Base-by-base conservation (phyloP, 1,140 invertebrate species). In the Bactericera cockerelli region DNA sequence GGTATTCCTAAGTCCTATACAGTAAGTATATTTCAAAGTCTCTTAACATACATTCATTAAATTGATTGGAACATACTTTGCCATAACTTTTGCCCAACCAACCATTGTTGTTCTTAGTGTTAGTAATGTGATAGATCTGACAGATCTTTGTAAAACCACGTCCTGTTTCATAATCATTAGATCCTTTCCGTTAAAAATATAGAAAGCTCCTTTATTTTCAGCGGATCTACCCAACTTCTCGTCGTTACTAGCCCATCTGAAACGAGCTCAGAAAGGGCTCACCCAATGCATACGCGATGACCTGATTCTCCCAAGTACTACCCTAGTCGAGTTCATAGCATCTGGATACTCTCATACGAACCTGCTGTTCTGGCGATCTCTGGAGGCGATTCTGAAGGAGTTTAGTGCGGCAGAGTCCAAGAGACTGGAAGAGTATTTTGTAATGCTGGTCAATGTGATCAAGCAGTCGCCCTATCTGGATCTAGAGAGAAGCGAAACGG, bases 281-380 rank as follows among this genome's bases (percentile, higher is more conserved):
- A 49, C n/a, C 42, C 42, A 49, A n/a, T 49, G n/a, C 8, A n/a
- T 49, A 19, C 8, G 19, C n/a, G n/a, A 49, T 16, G 22, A 49
- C 22, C 22, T 49, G 22, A n/a, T 49, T 10, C 42, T 22, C 8
- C 22, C 42, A 49, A 4, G 8, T 22, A 22, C 42, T 19, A 49
- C n/a, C 22, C 42, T 49, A n/a, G 42, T 49, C 42, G 22, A 49
- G 4, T 49, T 49, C n/a, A 49, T n/a, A 49, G 42, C 42, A 49
- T 49, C 42, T 3, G 42, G 42, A 4, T 49, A 4, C 4, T 10
- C 4, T 49, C 22, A 49, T n/a, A 22, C n/a, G 42, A 49, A 4
- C 22, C 42, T 49, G 19, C 22, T 49, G 42, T 49, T 49, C 22
- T 49, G 42, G 42, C n/a, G 22, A 19, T 49, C 42, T 19, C 42